phyloP scores from a whole-genome alignment of 2,888 invertebrate genomes.

The Cistogaster globosa region DNA sequence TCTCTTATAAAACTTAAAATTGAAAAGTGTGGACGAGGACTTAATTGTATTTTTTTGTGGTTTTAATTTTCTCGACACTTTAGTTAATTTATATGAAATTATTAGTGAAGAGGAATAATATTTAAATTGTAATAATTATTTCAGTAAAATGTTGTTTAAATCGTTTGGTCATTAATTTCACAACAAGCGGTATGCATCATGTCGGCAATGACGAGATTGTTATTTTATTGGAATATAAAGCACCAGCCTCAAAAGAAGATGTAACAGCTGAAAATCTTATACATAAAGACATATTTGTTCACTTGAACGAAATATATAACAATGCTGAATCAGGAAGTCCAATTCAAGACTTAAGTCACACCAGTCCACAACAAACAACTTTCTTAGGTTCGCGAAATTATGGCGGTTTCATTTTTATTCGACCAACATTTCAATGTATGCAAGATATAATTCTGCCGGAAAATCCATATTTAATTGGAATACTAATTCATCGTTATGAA shows the following conservation, averaged over 20 bases:
- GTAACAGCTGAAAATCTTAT: constrained; percentile 38
- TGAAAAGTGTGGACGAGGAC: no score
- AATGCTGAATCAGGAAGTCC: constrained; percentile 87
- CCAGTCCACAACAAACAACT: constrained; percentile 83
- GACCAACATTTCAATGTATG: constrained; percentile 91
- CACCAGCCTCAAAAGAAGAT: constrained; percentile 83
- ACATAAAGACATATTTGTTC: constrained; percentile 89
- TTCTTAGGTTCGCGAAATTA: constrained; percentile 89
- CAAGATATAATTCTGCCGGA: constrained; percentile 89
- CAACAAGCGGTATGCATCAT: constrained; percentile 89
- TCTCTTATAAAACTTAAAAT: no score
- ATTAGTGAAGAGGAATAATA: constrained; percentile 16
- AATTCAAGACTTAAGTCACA: constrained; percentile 88
- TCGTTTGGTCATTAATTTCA: constrained; percentile 89
- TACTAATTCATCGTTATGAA: constrained; percentile 89
- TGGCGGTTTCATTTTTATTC: constrained; percentile 92
- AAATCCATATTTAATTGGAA: constrained; percentile 89
- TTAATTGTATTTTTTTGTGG: no score
- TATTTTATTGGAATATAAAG: constrained; percentile 88
- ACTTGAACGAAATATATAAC: constrained; percentile 88
- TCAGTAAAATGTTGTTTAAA: constrained; percentile 90
- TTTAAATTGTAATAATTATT: constrained; percentile 72
- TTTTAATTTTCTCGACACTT: no score
- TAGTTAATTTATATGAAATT: no score
- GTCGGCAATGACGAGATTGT: constrained; percentile 93